These are phyloP conservation scores for Acromyrmex heyeri DNA, from an alignment of 1,140 invertebrate genomes.

Conservation along the genomic window DNA sequence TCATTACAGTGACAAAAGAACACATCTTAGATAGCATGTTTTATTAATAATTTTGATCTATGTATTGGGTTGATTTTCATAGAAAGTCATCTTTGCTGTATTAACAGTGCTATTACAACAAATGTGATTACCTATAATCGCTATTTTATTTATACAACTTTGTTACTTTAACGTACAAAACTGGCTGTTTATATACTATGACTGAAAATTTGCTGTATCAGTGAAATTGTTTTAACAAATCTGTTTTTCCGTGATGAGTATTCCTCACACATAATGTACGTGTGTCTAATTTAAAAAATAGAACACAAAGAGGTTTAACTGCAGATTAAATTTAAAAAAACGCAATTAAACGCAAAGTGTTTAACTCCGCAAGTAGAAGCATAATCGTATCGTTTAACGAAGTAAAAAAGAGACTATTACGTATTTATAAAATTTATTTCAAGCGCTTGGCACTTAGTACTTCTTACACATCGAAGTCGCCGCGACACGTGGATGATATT, in stretches of 20 bases:
- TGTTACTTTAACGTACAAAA: too few species aligned
- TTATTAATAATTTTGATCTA: too few species aligned
- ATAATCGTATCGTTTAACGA: not conserved
- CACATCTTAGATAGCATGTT: too few species aligned
- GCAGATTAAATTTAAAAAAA: not conserved
- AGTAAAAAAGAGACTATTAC: not conserved
- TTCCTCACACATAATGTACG: not conserved
- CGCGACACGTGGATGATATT: constrained; percentile 4
- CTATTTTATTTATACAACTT: too few species aligned
- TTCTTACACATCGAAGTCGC: constrained; percentile 26
- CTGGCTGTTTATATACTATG: too few species aligned
- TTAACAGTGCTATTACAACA: too few species aligned
- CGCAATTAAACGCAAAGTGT: not conserved
- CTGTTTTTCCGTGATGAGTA: not conserved
- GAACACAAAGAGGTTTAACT: not conserved
- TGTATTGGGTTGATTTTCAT: too few species aligned
- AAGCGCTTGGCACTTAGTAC: constrained; percentile 48
- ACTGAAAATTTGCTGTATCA: too few species aligned
- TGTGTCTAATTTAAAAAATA: constrained; percentile 6
- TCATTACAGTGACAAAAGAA: too few species aligned
- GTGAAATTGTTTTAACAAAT: too few species aligned
- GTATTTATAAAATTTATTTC: constrained; percentile 65
- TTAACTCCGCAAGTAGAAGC: not conserved
- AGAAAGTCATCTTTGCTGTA: too few species aligned
- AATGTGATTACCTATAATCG: too few species aligned